Conservation (phyloP, 1,140 invertebrate genomes). For the Neelides sp. region DNA sequence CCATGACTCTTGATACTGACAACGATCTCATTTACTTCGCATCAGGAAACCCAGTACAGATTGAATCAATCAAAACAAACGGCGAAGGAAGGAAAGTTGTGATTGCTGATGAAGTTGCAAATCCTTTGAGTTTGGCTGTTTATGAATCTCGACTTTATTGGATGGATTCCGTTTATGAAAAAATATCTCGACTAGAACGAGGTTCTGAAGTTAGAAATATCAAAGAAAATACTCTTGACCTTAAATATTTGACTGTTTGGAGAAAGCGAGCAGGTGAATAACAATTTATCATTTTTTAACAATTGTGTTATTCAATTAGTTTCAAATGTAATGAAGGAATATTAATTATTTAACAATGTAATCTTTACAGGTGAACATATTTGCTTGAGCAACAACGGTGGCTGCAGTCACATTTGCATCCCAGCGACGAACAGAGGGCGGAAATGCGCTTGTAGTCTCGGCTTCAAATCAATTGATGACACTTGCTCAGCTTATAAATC, state of each 20-base stretch:
- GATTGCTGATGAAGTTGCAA: conserved; percentile 54
- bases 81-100: conserved; percentile 57
- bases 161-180: conserved; percentile 77
- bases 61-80: conserved; percentile 58
- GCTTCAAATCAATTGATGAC: conserved; percentile 66
- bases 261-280: conserved; percentile 55
- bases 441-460: conserved; percentile 74
- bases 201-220: conserved; percentile 63
- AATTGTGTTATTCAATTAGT: too few relatives aligned
- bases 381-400: conserved; percentile 73
- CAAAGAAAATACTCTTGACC: conserved; percentile 68
- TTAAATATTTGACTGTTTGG: conserved; percentile 79
- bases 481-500: conserved; percentile 64
- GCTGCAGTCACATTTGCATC: conserved; percentile 85
- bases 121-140: conserved; percentile 70
- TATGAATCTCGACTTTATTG: conserved; percentile 74
- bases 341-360: conserved; percentile 11
- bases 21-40: conserved; percentile 76
- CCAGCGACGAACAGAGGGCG: conserved; percentile 54
- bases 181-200: conserved; percentile 68
- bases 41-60: conserved; percentile 55
- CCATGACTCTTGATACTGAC: conserved; percentile 71
- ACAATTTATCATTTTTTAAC: conserved; percentile 6
- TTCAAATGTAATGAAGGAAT: conserved; percentile 8
- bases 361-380: conserved; percentile 57